phyloP scores from a whole-genome alignment of 2,888 invertebrate genomes.

The Frankliniella intonsa region DNA sequence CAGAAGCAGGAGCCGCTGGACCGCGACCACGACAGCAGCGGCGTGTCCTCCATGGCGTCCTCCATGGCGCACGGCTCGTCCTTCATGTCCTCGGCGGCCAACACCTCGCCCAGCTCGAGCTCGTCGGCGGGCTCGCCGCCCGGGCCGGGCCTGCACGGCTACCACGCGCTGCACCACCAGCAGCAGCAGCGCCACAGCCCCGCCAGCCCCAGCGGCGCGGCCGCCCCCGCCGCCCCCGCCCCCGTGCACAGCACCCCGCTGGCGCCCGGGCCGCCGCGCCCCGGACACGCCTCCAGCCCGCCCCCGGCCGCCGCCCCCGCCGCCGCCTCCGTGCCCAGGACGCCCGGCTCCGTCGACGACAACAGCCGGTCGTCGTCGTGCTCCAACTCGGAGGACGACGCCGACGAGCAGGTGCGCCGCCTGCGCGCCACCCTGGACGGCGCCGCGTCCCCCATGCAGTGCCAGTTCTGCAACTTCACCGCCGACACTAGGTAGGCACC shows the following conservation, averaged over 20 bases:
- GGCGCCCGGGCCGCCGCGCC: conserved; percentile 19
- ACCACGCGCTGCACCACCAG: background rate
- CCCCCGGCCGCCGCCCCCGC: conserved; percentile 31
- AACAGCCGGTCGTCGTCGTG: conserved; percentile 27
- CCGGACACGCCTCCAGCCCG: conserved; percentile 26
- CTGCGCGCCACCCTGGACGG: conserved; percentile 46
- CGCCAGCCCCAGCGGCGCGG: background rate
- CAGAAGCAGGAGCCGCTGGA: conserved; percentile 20
- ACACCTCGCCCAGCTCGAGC: conserved; percentile 29
- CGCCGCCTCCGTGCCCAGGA: background rate
- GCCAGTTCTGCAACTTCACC: conserved; percentile 42
- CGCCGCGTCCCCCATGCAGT: conserved; percentile 36
- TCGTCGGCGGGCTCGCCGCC: conserved; percentile 29
- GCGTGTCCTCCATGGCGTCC: conserved; percentile 23
- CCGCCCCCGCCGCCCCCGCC: background rate
- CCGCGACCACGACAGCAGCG: background rate
- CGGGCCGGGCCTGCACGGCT: background rate
- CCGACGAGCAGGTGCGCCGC: conserved; percentile 43
- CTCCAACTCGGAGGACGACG: conserved; percentile 34
- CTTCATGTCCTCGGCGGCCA: conserved; percentile 28
- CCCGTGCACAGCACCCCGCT: conserved; percentile 31
- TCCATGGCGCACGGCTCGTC: conserved; percentile 29
- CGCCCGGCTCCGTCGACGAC: conserved; percentile 28
- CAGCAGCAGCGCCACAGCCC: background rate
- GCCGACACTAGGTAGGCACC: conserved; percentile 52